Evolutionary conservation across 2,888 invertebrate genomes (phyloP).

Genomic region (Caenorhabditis sp.): DNA sequence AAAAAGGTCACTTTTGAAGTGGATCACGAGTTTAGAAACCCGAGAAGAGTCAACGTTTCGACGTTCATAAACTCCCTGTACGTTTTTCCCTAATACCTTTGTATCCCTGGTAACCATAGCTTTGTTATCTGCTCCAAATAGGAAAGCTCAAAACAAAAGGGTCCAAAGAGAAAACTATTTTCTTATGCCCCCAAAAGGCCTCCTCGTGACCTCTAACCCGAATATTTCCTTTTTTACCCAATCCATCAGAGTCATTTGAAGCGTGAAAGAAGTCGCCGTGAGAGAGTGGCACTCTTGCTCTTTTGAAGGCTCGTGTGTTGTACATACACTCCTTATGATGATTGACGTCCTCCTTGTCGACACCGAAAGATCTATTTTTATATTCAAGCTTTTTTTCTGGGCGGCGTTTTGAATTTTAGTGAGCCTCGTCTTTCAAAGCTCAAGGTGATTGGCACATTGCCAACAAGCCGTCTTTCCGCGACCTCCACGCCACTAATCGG

Average conservation of each 20-base stretch:
- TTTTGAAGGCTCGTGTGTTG: slow-evolving; percentile 8
- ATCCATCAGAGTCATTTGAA: slow-evolving; percentile 27
- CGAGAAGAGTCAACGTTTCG: neutral
- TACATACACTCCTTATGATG: slow-evolving; percentile 40
- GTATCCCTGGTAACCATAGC: slow-evolving; percentile 18
- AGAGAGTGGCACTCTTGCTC: slow-evolving; percentile 20
- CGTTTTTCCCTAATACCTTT: neutral
- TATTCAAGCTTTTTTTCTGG: slow-evolving; percentile 1
- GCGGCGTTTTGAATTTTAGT: neutral
- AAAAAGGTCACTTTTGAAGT: neutral
- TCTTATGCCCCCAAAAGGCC: too few species aligned
- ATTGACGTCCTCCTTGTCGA: slow-evolving; percentile 24
- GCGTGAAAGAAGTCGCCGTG: slow-evolving; percentile 53
- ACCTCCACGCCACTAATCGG: slow-evolving; percentile 54
- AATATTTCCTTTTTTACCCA: slow-evolving; percentile 13
- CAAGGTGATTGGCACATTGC: slow-evolving; percentile 54
- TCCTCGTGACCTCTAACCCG: slow-evolving; percentile 15
- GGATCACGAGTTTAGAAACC: slow-evolving; percentile 9
- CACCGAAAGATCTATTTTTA: slow-evolving; percentile 47
- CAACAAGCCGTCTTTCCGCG: slow-evolving; percentile 36
- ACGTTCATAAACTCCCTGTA: neutral
- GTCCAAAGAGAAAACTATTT: neutral
- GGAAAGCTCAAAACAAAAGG: neutral
- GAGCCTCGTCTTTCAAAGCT: slow-evolving; percentile 4
- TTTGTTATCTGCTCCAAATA: neutral